Evolutionary conservation across 2,113 vertebrate species (phyloP).

Genomic region (Saguinus imperator): DNA sequence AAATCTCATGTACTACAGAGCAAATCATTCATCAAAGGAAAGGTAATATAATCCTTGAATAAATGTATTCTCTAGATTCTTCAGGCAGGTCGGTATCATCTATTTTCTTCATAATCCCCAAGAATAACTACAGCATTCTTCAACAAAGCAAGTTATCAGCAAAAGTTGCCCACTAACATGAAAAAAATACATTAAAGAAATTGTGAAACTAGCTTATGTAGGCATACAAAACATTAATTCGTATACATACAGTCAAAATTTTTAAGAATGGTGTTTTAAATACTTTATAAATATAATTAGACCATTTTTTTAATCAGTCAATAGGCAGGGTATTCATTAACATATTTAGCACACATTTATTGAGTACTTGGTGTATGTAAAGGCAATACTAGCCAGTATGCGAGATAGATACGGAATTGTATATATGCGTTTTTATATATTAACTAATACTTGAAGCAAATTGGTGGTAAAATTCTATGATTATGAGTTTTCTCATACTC

Average conservation of each 20-base stretch:
- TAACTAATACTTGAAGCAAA: neutral
- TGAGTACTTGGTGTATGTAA: neutral
- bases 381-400: neutral
- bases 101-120: neutral
- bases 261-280: neutral
- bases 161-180: neutral
- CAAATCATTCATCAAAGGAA: neutral
- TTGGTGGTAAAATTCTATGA: constrained; percentile 14
- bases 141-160: neutral
- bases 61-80: constrained; percentile 33
- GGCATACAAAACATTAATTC: neutral
- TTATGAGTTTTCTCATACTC: neutral
- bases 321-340: neutral
- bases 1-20: constrained; percentile 12
- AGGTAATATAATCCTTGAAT: neutral
- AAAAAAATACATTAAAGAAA: neutral
- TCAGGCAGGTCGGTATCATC: neutral
- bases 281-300: constrained; percentile 21
- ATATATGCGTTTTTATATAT: neutral
- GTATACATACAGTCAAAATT: neutral
- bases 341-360: neutral
- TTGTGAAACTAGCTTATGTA: neutral
- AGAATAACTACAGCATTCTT: neutral
- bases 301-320: neutral
- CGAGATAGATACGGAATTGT: neutral